Evolutionary conservation across 1,140 invertebrate species (phyloP).

Genomic region (Procambarus clarkii): DNA sequence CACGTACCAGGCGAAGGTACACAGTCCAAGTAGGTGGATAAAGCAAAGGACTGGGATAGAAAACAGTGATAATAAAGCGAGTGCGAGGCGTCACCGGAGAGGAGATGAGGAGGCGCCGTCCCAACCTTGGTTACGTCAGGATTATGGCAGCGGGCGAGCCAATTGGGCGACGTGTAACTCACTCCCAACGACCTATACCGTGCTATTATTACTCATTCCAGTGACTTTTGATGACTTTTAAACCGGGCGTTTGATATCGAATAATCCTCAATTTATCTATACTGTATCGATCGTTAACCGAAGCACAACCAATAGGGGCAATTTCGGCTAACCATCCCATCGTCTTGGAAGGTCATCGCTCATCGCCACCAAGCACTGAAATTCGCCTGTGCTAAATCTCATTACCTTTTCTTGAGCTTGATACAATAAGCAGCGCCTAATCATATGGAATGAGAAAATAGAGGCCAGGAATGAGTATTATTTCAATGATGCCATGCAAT

Average conservation of each 20-base stretch:
- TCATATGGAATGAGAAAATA: constrained; percentile 33
- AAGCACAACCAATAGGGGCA: neutral
- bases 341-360: neutral
- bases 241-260: neutral
- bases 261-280: constrained; percentile 14
- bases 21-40: too few relatives aligned
- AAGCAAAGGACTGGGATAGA: too few relatives aligned
- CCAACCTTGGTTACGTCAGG: neutral
- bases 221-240: constrained; percentile 39
- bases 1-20: too few relatives aligned
- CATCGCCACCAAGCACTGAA: constrained; percentile 29
- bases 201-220: constrained; percentile 42
- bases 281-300: neutral
- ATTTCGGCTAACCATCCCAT: constrained; percentile 30
- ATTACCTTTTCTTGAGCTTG: constrained; percentile 35
- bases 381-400: constrained; percentile 12
- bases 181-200: neutral
- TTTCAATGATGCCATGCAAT: neutral
- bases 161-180: neutral
- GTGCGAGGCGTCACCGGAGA: too few relatives aligned
- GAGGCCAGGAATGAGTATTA: constrained; percentile 21
- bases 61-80: neutral
- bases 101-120: neutral
- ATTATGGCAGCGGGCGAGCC: neutral
- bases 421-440: constrained; percentile 44